Evolutionary conservation across 2,888 invertebrate genomes (phyloP), one percentile per base, ranked within the genome.

Genomic region (Drosophila pseudotalamancana): DNA sequence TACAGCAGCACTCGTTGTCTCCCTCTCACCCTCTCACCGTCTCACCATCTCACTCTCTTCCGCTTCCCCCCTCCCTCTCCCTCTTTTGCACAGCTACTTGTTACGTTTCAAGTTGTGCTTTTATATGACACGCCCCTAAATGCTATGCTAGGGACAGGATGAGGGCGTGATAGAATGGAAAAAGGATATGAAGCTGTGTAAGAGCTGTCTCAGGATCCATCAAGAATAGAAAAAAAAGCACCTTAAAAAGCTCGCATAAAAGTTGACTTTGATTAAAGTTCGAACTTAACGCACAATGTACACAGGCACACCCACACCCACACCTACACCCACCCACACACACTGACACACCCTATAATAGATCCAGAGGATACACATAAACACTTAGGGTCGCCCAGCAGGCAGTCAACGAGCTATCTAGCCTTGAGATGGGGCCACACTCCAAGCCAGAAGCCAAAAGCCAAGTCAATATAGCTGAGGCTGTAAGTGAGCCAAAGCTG

Each of bases 241-340:
- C 62, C 74, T 75, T 68, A 71, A 81, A 85, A 79, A 81, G 72
- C 70, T 84, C 68, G 64, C 82, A 87, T 83, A 81, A 84, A 85
- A 87, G 87, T 85, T 85, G 77, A 84, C 83, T 84, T 84, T 84
- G 87, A 84, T 84, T 84, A 84, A 84, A 84, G 83, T 84, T 84
- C 82, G 77, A 87, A 78, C 76, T 72, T 62, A 68, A 77, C 66
- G 69, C 87, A 71, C 78, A 87, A 72, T 76, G 59, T 71, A 73
- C 53, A 75, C 57, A 65, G 18, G 32, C 23, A 35, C 18, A 56
- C 23, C 37, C 14, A 18, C n/a, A 39, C 14, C 27, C 12, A 50
- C 18, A n/a, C 4, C 37, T 31, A 21, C 6, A 32, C 31, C 29
- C 6, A 40, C 18, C n/a, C n/a, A n/a, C 4, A 53, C 39, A 21